Conservation (phyloP, 2,113 vertebrate genomes). For the Caranx ignobilis region DNA sequence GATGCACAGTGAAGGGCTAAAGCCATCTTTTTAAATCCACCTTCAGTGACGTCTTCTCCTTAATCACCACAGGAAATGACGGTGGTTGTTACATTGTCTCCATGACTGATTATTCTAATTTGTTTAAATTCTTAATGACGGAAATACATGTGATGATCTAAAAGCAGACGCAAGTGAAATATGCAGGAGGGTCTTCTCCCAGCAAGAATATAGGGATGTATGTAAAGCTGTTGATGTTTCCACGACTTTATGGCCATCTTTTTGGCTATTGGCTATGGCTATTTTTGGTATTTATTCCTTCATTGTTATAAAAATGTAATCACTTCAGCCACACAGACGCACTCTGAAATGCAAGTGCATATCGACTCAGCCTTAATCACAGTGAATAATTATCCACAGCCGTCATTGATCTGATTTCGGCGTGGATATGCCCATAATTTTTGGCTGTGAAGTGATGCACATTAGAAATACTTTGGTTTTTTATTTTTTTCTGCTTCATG, state of each 20-base stretch:
- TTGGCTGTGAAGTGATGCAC: constrained; percentile 14
- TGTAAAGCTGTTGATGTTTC: too few relatives aligned
- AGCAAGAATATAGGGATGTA: background rate
- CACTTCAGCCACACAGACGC: constrained; percentile 16
- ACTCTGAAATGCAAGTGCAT: constrained; percentile 62
- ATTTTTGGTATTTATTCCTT: constrained; percentile 24
- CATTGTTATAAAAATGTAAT: constrained; percentile 57
- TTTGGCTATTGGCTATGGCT: too few relatives aligned
- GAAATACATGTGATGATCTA: constrained; percentile 3
- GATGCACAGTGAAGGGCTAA: constrained; percentile 7
- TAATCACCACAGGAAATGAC: constrained; percentile 6
- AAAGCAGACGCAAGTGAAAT: background rate
- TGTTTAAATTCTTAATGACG: background rate
- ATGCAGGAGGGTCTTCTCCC: background rate
- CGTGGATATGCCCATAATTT: constrained; percentile 9
- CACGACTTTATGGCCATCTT: too few relatives aligned
- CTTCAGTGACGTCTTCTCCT: background rate
- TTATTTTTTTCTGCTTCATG: background rate
- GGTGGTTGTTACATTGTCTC: background rate
- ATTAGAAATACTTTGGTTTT: background rate
- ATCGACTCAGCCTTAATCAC: constrained; percentile 60
- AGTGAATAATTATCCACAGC: constrained; percentile 60
- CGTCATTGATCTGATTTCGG: constrained; percentile 55
- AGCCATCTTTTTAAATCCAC: constrained; percentile 1
- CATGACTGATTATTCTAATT: constrained; percentile 2